phyloP scores from a whole-genome alignment of 2,888 invertebrate genomes.

The Drosophila leonis region DNA sequence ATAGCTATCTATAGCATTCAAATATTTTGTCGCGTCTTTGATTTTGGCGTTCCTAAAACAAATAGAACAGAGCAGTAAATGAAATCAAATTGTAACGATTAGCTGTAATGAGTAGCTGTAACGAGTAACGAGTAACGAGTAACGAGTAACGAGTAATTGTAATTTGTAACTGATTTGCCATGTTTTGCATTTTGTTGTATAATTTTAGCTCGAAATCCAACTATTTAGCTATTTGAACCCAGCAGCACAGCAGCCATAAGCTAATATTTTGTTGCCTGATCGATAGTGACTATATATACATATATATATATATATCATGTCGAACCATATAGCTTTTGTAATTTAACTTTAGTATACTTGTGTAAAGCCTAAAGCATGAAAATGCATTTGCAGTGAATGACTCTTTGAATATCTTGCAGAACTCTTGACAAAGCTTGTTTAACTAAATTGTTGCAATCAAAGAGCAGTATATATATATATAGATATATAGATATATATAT shows the following conservation, averaged over 20 bases:
- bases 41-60: constrained; percentile 51
- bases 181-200: constrained; percentile 44
- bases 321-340: constrained; percentile 20
- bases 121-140: constrained; percentile 13
- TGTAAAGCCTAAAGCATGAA: constrained; percentile 4
- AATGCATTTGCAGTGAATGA: constrained; percentile 6
- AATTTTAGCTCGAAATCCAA: constrained; percentile 31
- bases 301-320: constrained; percentile 16
- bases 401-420: constrained; percentile 4
- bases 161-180: constrained; percentile 56
- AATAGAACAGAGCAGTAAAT: constrained; percentile 16
- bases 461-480: not conserved
- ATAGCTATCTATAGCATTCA: constrained; percentile 13
- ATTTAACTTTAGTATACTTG: constrained; percentile 18
- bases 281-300: constrained; percentile 9
- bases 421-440: not conserved
- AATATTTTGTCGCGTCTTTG: constrained; percentile 19
- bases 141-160: constrained; percentile 31
- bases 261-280: constrained; percentile 5
- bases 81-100: constrained; percentile 36
- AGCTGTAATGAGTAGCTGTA: constrained; percentile 15
- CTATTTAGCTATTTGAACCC: not conserved
- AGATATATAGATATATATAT: not conserved
- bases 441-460: too few species aligned
- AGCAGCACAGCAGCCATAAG: constrained; percentile 1